Evolutionary conservation across 1,140 invertebrate species (phyloP).

Genomic region (Neodiprion pinetum): DNA sequence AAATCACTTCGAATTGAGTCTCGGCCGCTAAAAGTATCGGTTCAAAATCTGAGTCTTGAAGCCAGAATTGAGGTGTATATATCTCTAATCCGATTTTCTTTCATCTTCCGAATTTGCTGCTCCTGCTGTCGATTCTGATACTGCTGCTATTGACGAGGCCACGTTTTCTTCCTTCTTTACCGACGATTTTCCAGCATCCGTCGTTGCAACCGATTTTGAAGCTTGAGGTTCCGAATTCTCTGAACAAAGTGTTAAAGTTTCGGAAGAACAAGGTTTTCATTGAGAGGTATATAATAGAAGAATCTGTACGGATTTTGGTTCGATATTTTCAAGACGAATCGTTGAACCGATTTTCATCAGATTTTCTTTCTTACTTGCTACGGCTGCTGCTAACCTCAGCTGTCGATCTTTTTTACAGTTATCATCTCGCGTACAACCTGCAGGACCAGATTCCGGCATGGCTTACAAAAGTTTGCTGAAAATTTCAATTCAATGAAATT

Average conservation of each 20-base stretch:
- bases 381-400: constrained; percentile 24
- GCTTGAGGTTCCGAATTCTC: too few species aligned
- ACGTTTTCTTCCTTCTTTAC: background rate
- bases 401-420: constrained; percentile 42
- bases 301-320: too few species aligned
- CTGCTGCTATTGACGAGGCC: background rate
- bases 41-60: background rate
- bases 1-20: too few species aligned
- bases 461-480: background rate
- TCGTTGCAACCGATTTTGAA: background rate
- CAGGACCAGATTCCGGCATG: background rate
- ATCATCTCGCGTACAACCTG: constrained; percentile 44
- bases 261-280: too few species aligned
- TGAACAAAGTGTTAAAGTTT: too few species aligned
- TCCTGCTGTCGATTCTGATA: background rate
- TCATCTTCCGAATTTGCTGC: background rate
- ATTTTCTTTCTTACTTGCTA: background rate
- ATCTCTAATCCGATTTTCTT: background rate
- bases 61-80: background rate
- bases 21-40: too few species aligned
- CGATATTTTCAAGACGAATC: too few species aligned
- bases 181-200: background rate
- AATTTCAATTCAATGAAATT: background rate
- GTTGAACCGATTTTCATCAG: too few species aligned
- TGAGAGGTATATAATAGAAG: too few species aligned